A percentile compares a stretch with the other conserved stretches of the same genome.
phyloP scores from a whole-genome alignment of 2,113 vertebrate species.

The Phalacrocorax aristotelis region DNA sequence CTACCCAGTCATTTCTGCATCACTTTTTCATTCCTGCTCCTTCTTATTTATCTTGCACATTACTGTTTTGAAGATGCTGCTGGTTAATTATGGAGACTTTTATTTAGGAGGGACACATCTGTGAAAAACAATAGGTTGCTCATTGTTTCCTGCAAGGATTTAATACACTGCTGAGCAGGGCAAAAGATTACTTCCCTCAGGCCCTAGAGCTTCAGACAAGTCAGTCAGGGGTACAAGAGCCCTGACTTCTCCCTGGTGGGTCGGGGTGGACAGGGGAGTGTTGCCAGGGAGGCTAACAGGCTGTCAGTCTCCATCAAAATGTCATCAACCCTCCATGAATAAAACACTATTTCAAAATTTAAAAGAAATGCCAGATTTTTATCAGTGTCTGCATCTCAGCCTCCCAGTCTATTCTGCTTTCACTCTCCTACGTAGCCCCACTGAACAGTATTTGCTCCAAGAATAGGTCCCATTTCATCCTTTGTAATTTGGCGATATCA shows the following conservation, averaged over 20 bases:
- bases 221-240: background rate
- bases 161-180: background rate
- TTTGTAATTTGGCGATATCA: background rate
- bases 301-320: background rate
- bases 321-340: background rate
- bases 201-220: background rate
- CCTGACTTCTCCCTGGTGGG: background rate
- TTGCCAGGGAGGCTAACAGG: background rate
- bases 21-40: background rate
- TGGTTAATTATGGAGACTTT: background rate
- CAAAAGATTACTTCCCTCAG: background rate
- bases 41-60: background rate
- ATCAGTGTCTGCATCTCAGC: background rate
- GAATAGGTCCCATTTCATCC: background rate
- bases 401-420: background rate
- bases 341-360: background rate
- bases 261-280: background rate
- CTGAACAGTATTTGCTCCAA: background rate
- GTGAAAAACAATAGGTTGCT: background rate
- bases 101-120: background rate
- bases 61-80: background rate
- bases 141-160: background rate
- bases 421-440: background rate
- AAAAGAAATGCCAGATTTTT: background rate
- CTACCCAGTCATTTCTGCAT: background rate